Base-by-base conservation (phyloP, 2,888 invertebrate species). In the Ischnus inquisitorius region DNA sequence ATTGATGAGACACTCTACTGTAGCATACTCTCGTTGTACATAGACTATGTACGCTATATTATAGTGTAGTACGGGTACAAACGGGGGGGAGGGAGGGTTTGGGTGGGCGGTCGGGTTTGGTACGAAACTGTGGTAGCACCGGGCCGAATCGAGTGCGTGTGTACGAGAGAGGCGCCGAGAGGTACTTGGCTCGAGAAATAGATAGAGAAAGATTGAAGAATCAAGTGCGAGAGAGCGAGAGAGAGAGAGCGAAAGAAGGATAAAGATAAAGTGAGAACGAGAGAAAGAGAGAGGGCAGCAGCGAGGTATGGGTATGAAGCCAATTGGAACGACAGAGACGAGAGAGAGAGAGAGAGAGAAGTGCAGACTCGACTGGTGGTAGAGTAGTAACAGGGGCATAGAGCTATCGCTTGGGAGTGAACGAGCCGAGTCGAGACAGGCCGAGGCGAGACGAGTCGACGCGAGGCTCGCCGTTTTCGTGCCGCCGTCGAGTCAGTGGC, bases 401-500 rank as follows among this genome's bases (percentile, higher is more conserved):
- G 94, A 93, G 94, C 94, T 92, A 94, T 68, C 89, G 87, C 89
- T 92, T 88, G 91, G 92, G 92, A 92, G 89, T 91, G 92, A 89
- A 93, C 93, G 94, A 93, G 92, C 92, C 88, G 89, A 90, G 91
- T 85, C 89, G 91, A 94, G 92, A 93, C 91, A 93, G 92, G 91
- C 93, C 93, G 91, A 95, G 90, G 95, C 95, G 85, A 94, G 95
- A 90, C 95, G 95, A 91, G 94, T 95, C 89, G 94, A 95, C 81
- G 82, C 82, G 82, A 83, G 81, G 62, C 78, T 77, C 68, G 64
- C 67, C 79, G 79, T 54, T 76, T 41, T 75, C n/a, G 83, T 81
- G 79, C 69, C 81, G 80, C 71, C 82, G 81, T 57, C 85, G 83
- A 89, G 88, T 90, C 92, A 92, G 92, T 92, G 92, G 90, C 92